phyloP scores from a whole-genome alignment of 2,797 vertebrate genomes.

The Arctocebus calabarensis region DNA sequence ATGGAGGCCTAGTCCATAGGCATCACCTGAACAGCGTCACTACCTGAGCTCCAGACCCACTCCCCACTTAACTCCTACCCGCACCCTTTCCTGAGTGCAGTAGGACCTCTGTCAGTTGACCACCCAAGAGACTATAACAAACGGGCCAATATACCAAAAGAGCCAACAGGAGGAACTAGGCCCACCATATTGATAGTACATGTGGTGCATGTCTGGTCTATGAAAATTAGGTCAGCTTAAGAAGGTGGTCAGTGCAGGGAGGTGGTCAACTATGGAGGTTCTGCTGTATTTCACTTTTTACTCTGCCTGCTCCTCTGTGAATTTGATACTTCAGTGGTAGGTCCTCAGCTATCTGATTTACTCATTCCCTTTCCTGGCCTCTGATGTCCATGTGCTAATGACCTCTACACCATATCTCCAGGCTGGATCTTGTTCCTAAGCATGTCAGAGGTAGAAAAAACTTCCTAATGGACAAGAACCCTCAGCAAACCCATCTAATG shows the following conservation, averaged over 20 bases:
- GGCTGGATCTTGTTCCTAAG: neutral
- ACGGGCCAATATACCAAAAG: no score
- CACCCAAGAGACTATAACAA: no score
- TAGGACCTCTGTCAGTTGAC: no score
- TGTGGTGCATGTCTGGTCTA: no score
- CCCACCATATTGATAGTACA: no score
- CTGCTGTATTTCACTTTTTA: neutral
- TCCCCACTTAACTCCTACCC: no score
- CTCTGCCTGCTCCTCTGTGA: neutral
- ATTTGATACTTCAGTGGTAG: accelerated
- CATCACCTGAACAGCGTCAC: neutral
- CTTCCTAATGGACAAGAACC: neutral
- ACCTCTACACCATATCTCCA: neutral
- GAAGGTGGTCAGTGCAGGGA: no score
- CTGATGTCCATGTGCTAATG: accelerated
- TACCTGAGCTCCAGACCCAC: neutral
- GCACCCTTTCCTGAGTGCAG: neutral
- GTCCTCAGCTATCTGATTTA: neutral
- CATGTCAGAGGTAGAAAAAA: neutral
- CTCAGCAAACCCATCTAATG: neutral
- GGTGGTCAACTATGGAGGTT: no score
- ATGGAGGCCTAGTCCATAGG: neutral
- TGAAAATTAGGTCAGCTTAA: no score
- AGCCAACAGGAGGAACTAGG: no score
- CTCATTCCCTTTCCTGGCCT: neutral